A percentile compares a stretch with the other conserved stretches of the same genome.
These are phyloP conservation scores for Alosa alosa DNA, from an alignment of 2,113 vertebrate genomes.

Conservation along the genomic window DNA sequence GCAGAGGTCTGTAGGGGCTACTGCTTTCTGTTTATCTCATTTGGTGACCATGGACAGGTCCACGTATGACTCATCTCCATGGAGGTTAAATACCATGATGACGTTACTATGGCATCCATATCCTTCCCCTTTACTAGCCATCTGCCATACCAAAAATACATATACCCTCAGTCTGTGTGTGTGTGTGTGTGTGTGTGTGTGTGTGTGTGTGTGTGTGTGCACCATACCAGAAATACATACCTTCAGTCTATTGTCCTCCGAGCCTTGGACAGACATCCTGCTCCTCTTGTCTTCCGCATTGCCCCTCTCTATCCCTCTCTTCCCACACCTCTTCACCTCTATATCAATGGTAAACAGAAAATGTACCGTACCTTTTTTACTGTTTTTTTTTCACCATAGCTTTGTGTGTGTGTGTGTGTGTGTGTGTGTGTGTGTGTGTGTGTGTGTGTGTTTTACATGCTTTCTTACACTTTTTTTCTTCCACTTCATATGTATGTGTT, in stretches of 20 bases:
- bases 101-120: conserved; percentile 42
- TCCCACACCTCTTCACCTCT: conserved; percentile 11
- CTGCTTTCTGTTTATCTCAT: too few species aligned
- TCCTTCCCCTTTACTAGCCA: conserved; percentile 40
- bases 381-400: too few species aligned
- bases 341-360: background rate
- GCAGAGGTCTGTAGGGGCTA: too few species aligned
- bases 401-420: too few species aligned
- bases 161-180: too few species aligned
- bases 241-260: conserved; percentile 26
- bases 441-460: background rate
- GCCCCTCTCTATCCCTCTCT: background rate
- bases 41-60: too few species aligned
- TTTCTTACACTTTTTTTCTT: conserved; percentile 17
- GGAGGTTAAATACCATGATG: background rate
- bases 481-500: background rate
- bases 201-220: too few species aligned
- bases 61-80: background rate
- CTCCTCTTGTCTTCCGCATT: too few species aligned
- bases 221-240: conserved; percentile 34
- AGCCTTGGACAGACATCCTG: too few species aligned
- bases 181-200: too few species aligned
- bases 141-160: conserved; percentile 33
- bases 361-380: too few species aligned
- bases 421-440: too few species aligned